Evolutionary conservation across 2,888 invertebrate species (phyloP).

Genomic region (Phlogophora meticulosa): DNA sequence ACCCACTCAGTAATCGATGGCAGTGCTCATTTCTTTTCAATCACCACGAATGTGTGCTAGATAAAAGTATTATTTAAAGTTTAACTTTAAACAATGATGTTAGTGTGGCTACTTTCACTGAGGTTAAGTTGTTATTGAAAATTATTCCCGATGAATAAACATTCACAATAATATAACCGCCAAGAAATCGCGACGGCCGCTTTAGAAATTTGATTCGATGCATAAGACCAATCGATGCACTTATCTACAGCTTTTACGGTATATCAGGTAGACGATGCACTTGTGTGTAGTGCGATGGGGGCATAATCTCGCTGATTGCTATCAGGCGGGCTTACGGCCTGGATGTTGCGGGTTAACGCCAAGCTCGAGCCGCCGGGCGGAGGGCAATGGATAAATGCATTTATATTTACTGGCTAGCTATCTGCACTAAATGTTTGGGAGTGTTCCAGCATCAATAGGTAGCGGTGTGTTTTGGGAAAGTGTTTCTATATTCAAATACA

Average conservation of each 20-base stretch:
- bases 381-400: conserved; percentile 64
- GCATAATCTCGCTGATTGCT: conserved; percentile 79
- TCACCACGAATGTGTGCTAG: conserved; percentile 45
- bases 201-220: conserved; percentile 58
- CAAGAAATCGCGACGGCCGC: conserved; percentile 52
- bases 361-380: conserved; percentile 60
- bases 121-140: conserved; percentile 33
- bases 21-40: conserved; percentile 53
- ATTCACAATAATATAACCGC: conserved; percentile 18
- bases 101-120: conserved; percentile 52
- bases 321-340: conserved; percentile 73
- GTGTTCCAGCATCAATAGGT: conserved; percentile 31
- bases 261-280: conserved; percentile 57
- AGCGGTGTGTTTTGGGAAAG: conserved; percentile 33
- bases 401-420: conserved; percentile 56
- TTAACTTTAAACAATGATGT: conserved; percentile 44
- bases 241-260: conserved; percentile 60
- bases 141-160: conserved; percentile 21
- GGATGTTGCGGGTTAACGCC: conserved; percentile 70
- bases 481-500: not conserved
- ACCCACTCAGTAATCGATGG: conserved; percentile 53
- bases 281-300: conserved; percentile 65
- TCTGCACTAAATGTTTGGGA: conserved; percentile 42
- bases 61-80: conserved; percentile 37
- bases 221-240: conserved; percentile 53